These are phyloP conservation scores for Limnothrissa miodon DNA, from an alignment of 2,113 vertebrate genomes.

Conservation along the genomic window DNA sequence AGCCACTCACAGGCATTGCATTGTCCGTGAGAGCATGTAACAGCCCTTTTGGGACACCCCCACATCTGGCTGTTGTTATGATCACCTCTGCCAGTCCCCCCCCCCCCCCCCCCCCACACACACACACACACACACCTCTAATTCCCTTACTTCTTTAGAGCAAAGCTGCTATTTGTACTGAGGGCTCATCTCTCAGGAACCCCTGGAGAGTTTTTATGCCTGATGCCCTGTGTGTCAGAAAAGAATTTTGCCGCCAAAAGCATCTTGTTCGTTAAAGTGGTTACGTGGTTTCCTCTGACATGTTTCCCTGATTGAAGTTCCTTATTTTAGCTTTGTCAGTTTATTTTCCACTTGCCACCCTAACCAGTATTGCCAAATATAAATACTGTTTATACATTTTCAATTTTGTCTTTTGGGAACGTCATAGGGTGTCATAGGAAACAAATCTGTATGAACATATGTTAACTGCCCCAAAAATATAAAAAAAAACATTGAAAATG, in stretches of 20 bases:
- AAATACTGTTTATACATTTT: not conserved
- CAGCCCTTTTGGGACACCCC: conserved; percentile 63
- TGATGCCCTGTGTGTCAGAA: not conserved
- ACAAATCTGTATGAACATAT: not conserved
- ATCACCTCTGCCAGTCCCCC: conserved; percentile 46
- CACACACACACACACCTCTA: not conserved
- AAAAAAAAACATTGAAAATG: too few relatives aligned
- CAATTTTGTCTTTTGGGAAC: not conserved
- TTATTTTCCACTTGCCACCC: not conserved
- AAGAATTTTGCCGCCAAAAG: not conserved
- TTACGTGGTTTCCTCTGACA: conserved; percentile 36
- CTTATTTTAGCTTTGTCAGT: conserved; percentile 28
- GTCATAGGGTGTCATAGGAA: not conserved
- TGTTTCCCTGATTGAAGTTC: conserved; percentile 6
- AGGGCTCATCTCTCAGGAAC: conserved; percentile 36
- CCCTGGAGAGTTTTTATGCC: not conserved
- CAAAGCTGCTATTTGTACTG: conserved; percentile 30
- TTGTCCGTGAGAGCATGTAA: conserved; percentile 78
- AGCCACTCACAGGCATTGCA: conserved; percentile 75
- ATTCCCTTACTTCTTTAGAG: conserved; percentile 7
- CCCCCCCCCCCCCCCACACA: not conserved
- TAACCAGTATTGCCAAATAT: not conserved
- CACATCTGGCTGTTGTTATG: conserved; percentile 80
- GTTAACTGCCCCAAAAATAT: not conserved
- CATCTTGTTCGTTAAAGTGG: conserved; percentile 12